Conservation (phyloP, 2,888 invertebrate species). For the Leptinotarsa peninsularis region DNA sequence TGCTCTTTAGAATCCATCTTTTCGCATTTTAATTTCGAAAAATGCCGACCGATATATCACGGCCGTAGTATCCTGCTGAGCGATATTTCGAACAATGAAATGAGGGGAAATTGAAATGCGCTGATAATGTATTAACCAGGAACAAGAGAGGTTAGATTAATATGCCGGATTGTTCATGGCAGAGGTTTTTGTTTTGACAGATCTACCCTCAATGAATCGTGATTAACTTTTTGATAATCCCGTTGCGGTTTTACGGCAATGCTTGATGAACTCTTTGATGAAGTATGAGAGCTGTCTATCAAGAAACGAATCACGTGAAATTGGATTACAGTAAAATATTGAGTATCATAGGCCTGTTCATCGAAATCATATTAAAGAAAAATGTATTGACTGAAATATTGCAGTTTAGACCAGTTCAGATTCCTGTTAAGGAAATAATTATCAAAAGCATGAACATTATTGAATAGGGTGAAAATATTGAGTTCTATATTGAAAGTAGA, state of each 20-base stretch:
- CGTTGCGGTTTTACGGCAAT: background rate
- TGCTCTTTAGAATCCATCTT: slow-evolving; percentile 55
- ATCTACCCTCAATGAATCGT: slow-evolving; percentile 35
- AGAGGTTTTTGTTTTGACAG: slow-evolving; percentile 34
- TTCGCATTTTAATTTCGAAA: slow-evolving; percentile 58
- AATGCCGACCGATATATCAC: slow-evolving; percentile 43
- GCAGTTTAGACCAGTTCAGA: no score
- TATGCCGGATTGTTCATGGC: slow-evolving; percentile 33
- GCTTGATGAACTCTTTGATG: no score
- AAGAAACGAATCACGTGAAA: no score
- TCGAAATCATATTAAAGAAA: no score
- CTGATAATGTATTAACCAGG: slow-evolving; percentile 43
- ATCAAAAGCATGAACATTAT: no score
- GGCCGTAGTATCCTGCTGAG: slow-evolving; percentile 12
- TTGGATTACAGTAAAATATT: no score
- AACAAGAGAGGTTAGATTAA: slow-evolving; percentile 42
- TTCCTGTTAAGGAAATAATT: no score
- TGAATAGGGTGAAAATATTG: no score
- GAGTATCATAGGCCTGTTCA: no score
- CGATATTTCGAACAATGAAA: slow-evolving; percentile 34
- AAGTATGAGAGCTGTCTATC: no score
- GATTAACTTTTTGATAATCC: slow-evolving; percentile 35
- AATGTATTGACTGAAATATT: no score
- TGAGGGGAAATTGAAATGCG: slow-evolving; percentile 44
- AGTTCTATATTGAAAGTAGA: no score